Base-by-base conservation (phyloP, 2,797 vertebrate genomes). In the Rhynchonycteris naso region DNA sequence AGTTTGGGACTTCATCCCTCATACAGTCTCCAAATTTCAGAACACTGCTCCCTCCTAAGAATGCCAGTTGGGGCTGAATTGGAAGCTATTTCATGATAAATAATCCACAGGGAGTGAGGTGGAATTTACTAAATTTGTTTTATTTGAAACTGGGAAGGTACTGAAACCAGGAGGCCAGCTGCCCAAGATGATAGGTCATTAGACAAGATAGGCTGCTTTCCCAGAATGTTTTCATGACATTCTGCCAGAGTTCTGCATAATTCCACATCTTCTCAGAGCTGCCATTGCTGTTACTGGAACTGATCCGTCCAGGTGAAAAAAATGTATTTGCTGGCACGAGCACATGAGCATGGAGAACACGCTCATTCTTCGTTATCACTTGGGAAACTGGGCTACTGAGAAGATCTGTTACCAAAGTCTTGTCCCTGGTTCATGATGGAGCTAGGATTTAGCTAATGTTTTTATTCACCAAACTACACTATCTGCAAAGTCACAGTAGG, bases 81-180 rank as follows among this genome's bases (percentile, higher is more conserved):
- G 86, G 90, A 93, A 96, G 74, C 65, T 86, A 68, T 33, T 96
- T 95, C 59, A 1, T 92, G 95, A 97, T 83, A 97, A 93, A 97
- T 88, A 97, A 96, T 68, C 89, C 59, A 94, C 16, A 28, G 79
- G 85, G 88, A 90, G 89, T 94, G 87, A 95, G 91, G 88, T 59
- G 76, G 96, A 96, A 84, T 89, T 96, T 93, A 94, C 95, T 96
- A 96, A 95, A 94, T 85, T 96, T 96, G 76, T 91, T 97, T 96
- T 82, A 83, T 93, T 97, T 96, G 61, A 87, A 96, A 1, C 7
- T 58, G 84, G 81, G 79, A 72, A 87, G 18, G 43, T 30, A 56
- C 1, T 79, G 65, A 92, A 66, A 79, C 54, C 93, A 89, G 81
- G 92, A 97, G 96, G 95, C 97, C 96, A 96, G 91, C 88, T 68